Conservation (phyloP, 2,888 invertebrate genomes). For the Bimastos eiseni region DNA sequence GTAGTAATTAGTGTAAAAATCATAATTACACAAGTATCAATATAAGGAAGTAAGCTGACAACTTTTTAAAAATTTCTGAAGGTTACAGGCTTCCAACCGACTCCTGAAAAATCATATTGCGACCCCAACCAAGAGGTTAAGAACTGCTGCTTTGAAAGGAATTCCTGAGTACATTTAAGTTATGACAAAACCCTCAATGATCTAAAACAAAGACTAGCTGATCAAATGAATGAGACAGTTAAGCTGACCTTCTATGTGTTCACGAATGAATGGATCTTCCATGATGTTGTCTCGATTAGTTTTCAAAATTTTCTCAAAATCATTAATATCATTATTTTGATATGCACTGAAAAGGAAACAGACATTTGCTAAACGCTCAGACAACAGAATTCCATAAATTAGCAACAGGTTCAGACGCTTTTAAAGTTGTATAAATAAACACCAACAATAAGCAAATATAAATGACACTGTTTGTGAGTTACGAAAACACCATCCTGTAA, state of each 20-base stretch:
- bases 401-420: neutral
- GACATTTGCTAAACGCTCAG: neutral
- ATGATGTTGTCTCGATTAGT: slow-evolving; percentile 93
- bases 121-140: too few species aligned
- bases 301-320: slow-evolving; percentile 93
- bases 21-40: too few species aligned
- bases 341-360: slow-evolving; percentile 73
- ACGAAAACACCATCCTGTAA: neutral
- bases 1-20: too few species aligned
- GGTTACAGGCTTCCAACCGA: too few species aligned
- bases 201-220: neutral
- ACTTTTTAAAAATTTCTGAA: too few species aligned
- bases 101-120: too few species aligned
- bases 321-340: slow-evolving; percentile 96
- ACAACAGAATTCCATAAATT: neutral
- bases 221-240: neutral
- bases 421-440: neutral
- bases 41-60: too few species aligned
- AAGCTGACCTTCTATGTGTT: slow-evolving; percentile 86
- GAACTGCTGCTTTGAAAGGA: too few species aligned
- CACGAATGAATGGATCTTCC: slow-evolving; percentile 98
- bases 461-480: neutral
- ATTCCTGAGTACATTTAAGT: too few species aligned
- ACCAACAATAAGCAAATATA: neutral
- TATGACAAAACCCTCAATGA: neutral